These are phyloP conservation scores for Conus canariensis DNA, from an alignment of 2,888 invertebrate genomes.

Conservation along the genomic window DNA sequence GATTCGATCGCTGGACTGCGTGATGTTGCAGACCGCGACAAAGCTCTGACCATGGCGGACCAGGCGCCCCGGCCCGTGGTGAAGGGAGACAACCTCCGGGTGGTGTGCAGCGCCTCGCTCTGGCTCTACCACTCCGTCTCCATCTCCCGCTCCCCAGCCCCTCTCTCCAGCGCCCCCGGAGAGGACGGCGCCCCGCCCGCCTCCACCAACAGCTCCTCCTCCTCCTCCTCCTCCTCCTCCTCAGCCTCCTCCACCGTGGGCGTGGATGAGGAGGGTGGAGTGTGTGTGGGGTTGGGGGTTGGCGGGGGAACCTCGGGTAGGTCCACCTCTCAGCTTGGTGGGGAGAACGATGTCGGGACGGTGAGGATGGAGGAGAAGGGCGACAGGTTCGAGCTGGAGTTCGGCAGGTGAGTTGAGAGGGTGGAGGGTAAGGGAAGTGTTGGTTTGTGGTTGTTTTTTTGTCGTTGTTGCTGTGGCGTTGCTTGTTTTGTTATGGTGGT, in stretches of 20 bases:
- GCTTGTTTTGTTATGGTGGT: no score
- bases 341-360: no score
- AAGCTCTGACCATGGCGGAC: slow-evolving; percentile 26
- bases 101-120: slow-evolving; percentile 45
- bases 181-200: background rate
- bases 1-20: no score
- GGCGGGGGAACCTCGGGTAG: no score
- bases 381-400: background rate
- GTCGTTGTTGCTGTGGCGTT: no score
- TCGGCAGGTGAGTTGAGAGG: background rate
- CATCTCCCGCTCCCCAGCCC: background rate
- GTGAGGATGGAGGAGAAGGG: background rate
- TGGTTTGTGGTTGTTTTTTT: background rate
- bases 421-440: background rate
- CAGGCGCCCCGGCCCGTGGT: slow-evolving; percentile 24
- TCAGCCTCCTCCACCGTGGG: background rate
- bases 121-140: slow-evolving; percentile 45
- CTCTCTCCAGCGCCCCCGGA: background rate
- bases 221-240: background rate
- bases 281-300: no score
- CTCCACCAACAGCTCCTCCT: background rate
- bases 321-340: no score
- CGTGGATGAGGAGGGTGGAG: no score
- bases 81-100: slow-evolving; percentile 36
- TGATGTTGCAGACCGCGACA: background rate